Base-by-base conservation (phyloP, 2,888 invertebrate genomes). In the Lissocephala sabroskyi region DNA sequence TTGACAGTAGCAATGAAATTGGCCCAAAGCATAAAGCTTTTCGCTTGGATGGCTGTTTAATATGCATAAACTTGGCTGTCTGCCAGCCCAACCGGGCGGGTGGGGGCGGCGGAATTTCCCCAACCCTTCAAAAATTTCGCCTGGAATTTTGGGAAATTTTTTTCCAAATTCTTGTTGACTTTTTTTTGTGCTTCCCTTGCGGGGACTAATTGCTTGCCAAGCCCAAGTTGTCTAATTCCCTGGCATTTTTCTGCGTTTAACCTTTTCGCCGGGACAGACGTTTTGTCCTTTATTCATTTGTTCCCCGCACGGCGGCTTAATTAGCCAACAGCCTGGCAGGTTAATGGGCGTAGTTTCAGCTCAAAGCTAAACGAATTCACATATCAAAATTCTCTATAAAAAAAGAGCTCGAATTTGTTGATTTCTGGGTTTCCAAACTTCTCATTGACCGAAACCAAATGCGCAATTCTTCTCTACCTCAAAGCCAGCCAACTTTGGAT, bases 41-140 rank as follows among this genome's bases (percentile, higher is more conserved):
- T 58, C 62, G 65, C 73, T 56, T 56, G 65, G 51, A 58, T 75
- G 68, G 56, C 73, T 68, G 76, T 68, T 68, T 73, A 78, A 78
- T 78, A 73, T 73, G 73, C 76, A 76, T 63, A 65, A 78, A 75
- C 54, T 65, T 66, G 55, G 53, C 52, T 23, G 47, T 40, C 39
- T 53, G 33, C 47, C 14, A 35, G 29, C 16, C 36, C 36, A 36
- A 36, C 14, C 17, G 6, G 5, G 11, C n/a, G n/a, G 6, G 29
- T 29, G 11, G 29, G 14, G 6, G 32, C 18, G 19, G 11, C 10
- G 30, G 18, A 10, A 10, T 19, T 17, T 10, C 19, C n/a, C 11
- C 17, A 9, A 18, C 23, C 19, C 19, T 19, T 10, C 14, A 32
- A 13, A 10, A 39, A 39, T 18, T 4, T 19, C 19, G 19, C 19